Evolutionary conservation across 2,888 invertebrate genomes (phyloP).

Genomic region (Acheta domesticus): DNA sequence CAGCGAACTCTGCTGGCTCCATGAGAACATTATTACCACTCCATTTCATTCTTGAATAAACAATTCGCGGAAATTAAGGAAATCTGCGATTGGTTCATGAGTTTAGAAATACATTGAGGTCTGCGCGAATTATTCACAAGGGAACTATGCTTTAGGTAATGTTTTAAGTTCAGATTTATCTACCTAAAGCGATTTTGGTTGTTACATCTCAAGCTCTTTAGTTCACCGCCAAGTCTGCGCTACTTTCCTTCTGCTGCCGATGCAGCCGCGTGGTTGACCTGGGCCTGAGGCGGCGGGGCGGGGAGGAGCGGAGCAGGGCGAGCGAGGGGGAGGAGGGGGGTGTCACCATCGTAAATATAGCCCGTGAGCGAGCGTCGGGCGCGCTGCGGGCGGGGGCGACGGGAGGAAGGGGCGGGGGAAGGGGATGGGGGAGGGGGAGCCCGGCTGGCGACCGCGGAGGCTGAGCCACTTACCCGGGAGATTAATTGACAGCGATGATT

Average conservation of each 20-base stretch:
- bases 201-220: too few relatives aligned
- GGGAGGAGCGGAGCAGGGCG: not conserved
- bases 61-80: too few relatives aligned
- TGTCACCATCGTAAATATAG: not conserved
- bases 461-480: not conserved
- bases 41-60: too few relatives aligned
- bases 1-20: too few relatives aligned
- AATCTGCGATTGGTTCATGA: too few relatives aligned
- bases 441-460: not conserved
- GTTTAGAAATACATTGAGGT: too few relatives aligned
- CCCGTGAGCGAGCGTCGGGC: not conserved
- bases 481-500: constrained; percentile 18
- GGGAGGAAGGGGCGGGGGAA: not conserved
- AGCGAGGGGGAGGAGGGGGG: not conserved
- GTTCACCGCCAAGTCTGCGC: too few relatives aligned
- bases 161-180: too few relatives aligned
- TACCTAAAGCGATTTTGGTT: too few relatives aligned
- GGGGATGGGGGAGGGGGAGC: not conserved
- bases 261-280: not conserved
- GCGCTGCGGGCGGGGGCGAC: not conserved
- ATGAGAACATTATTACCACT: too few relatives aligned
- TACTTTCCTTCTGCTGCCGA: not conserved
- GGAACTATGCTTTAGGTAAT: too few relatives aligned
- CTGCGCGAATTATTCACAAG: too few relatives aligned
- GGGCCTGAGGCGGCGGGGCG: not conserved